Base-by-base conservation (phyloP, 2,888 invertebrate species). In the Apamea crenata region DNA sequence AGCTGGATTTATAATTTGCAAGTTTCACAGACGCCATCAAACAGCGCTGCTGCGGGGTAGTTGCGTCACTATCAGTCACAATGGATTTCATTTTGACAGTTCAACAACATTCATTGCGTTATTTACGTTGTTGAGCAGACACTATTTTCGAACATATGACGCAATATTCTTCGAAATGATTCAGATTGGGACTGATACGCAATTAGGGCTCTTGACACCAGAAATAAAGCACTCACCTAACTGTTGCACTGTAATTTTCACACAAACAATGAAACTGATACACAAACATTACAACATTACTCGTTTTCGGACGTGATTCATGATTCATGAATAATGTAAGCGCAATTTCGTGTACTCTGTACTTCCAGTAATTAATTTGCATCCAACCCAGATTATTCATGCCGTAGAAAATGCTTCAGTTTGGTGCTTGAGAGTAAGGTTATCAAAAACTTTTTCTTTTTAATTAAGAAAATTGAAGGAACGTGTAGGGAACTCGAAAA, bases 341-440 rank as follows among this genome's bases (percentile, higher is more conserved):
- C 25, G 16, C 29, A 36, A 32, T 21, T 53, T 25, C 21, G 56
- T 59, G 50, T 70, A 40, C 32, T n/a, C n/a, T 61, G 79, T 40
- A 59, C 29, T 80, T 56, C 16, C 59, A 68, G n/a, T 53, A 67
- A 80, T 80, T 81, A 80, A 74, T 81, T 81, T 80, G n/a, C 50
- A 67, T 59, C 50, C 14, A 18, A 80, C 81, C 74, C 16, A 67
- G 67, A 80, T 44, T 73, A 67, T 29, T n/a, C 16, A 71, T 3
- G 6, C 8, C 7, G 4, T 14, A 61, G 40, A 68, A 12, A 36
- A 50, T 66, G 21, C 18, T 61, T 75, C 18, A 40, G n/a, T 29
- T 63, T 21, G 1, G 40, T 29, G n/a, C 47, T 25, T 32, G 7
- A 56, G 8, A 32, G 29, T 14, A 67, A n/a, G 25, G 7, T n/a